A percentile compares a stretch with the other conserved stretches of the same genome.
phyloP scores from a whole-genome alignment of 2,888 invertebrate species.

The Pimpla rufipes region DNA sequence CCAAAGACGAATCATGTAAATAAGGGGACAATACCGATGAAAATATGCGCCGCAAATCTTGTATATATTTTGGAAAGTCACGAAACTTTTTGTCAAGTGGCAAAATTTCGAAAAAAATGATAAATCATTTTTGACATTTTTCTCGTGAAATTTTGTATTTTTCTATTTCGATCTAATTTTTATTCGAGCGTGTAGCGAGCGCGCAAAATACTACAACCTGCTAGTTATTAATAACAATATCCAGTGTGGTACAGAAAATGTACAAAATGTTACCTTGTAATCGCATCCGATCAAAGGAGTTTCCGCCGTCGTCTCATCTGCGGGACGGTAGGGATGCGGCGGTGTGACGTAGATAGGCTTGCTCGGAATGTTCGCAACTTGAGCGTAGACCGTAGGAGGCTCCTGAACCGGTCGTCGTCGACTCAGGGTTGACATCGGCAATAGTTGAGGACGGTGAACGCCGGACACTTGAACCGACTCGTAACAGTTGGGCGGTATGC shows the following conservation, averaged over 20 bases:
- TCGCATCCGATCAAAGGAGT: conserved; percentile 84
- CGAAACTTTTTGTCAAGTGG: too few species aligned
- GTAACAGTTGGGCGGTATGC: conserved; percentile 83
- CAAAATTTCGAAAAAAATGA: too few species aligned
- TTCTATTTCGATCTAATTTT: too few species aligned
- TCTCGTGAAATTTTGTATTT: too few species aligned
- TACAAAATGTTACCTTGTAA: conserved; percentile 79
- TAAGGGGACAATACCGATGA: background rate
- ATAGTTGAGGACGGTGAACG: conserved; percentile 81
- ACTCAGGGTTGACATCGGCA: conserved; percentile 83
- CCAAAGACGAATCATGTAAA: background rate
- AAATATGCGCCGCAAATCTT: background rate
- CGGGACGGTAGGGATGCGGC: conserved; percentile 78
- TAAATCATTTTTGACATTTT: too few species aligned
- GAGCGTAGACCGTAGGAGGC: conserved; percentile 82
- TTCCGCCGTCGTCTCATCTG: conserved; percentile 82
- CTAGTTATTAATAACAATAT: too few species aligned
- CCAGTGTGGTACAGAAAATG: too few species aligned
- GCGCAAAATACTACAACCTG: too few species aligned
- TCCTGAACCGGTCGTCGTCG: conserved; percentile 78
- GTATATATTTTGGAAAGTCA: too few species aligned
- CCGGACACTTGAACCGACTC: conserved; percentile 81
- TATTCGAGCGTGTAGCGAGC: too few species aligned
- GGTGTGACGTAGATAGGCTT: conserved; percentile 83
- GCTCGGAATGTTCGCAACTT: conserved; percentile 80